Conservation (phyloP, 2,113 vertebrate species). For the Pristiophorus japonicus region DNA sequence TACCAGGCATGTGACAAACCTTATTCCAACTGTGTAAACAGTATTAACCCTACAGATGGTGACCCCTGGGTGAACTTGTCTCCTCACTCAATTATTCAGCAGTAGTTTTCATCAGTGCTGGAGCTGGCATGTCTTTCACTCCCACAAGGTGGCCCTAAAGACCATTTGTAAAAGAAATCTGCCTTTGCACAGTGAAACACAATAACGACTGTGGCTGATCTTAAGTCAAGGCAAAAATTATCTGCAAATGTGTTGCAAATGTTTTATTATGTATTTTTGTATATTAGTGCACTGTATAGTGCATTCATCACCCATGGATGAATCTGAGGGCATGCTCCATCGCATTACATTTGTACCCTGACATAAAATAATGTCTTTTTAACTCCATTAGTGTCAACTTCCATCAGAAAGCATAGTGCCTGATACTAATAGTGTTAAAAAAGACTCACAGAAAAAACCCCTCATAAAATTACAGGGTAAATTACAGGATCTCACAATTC, state of each 20-base stretch:
- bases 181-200: background rate
- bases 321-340: constrained; percentile 34
- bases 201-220: background rate
- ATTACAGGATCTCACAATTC: background rate
- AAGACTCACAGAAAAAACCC: constrained; percentile 18
- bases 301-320: constrained; percentile 30
- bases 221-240: constrained; percentile 18
- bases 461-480: constrained; percentile 17
- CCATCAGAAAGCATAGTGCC: constrained; percentile 18
- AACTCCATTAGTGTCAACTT: constrained; percentile 34
- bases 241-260: constrained; percentile 34
- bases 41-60: constrained; percentile 80
- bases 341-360: constrained; percentile 31
- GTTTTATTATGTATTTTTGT: constrained; percentile 37
- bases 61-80: constrained; percentile 78
- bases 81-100: constrained; percentile 77
- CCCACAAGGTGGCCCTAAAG: constrained; percentile 69
- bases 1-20: constrained; percentile 47
- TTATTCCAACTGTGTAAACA: constrained; percentile 68
- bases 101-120: constrained; percentile 65
- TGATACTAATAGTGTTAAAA: constrained; percentile 37
- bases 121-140: background rate
- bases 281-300: constrained; percentile 32
- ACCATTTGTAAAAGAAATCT: constrained; percentile 54
- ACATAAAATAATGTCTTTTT: constrained; percentile 38